Base-by-base conservation (phyloP, 2,797 vertebrate genomes). In the Xenops minutus region DNA sequence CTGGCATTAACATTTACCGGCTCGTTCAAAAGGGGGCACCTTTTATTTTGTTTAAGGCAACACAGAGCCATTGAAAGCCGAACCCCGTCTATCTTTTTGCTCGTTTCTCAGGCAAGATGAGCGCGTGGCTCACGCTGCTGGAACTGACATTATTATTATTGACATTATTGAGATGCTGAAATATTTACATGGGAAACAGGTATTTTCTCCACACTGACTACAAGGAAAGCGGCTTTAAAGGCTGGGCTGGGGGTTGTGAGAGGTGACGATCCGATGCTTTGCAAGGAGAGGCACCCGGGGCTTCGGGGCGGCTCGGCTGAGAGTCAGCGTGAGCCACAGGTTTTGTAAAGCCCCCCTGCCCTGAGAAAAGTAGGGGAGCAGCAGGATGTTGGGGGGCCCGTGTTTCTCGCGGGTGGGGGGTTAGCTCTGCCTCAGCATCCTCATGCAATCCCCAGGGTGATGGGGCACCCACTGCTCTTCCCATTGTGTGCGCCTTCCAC, bases 31-130 rank as follows among this genome's bases (percentile, higher is more conserved):
- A 90, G 71, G 79, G 66, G 69, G 71, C 46, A 44, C 36, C 95
- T 93, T 90, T 91, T 86, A 74, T 55, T 95, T 80, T 80, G 79
- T 85, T 87, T 62, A 95, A 96, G 61, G 87, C 91, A 95, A 90
- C 94, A 76, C 75, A 72, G 75, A 88, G 76, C 91, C 89, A 91
- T 10, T 48, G 80, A 75, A 90, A 89, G 72, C 21, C 43, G 16
- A 64, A 81, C 77, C 67, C 59, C 41, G 52, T 73, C 16, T 19
- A 86, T 56, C 54, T 87, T 77, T 54, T 77, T 24, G 43, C 51
- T 59, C 14, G 1, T 83, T 89, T 81, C 83, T 6, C 2, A 43
- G 41, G 51, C 58, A 39, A 75, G 86, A 84, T 5, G 82, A 66
- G 44, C 4, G 2, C 1, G 4, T 2, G 52, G 63, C 24, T 19